These are phyloP conservation scores for Hippocampus abdominalis DNA, from an alignment of 2,113 vertebrate genomes.

Conservation along the genomic window DNA sequence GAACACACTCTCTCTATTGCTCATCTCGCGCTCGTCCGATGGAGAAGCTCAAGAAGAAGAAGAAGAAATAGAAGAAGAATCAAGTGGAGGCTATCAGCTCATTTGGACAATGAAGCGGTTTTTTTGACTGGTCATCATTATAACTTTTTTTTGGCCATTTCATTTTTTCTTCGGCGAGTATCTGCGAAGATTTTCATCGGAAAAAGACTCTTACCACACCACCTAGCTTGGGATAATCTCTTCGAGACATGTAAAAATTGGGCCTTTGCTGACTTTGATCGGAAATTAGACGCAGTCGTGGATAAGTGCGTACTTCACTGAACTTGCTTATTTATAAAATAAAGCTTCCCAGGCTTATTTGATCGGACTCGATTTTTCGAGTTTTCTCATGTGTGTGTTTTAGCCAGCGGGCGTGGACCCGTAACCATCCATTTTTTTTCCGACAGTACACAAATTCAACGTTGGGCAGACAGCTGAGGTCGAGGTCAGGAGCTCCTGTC, in stretches of 20 bases:
- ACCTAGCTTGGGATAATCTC: no score
- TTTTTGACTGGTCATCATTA: slow-evolving; percentile 11
- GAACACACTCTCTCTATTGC: slow-evolving; percentile 28
- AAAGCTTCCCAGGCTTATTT: not conserved
- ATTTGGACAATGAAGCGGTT: slow-evolving; percentile 56
- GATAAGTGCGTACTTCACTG: no score
- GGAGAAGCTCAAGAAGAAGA: slow-evolving; percentile 26
- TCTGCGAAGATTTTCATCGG: not conserved
- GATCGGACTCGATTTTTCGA: not conserved
- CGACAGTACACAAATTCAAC: not conserved
- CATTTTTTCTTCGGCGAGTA: slow-evolving; percentile 24
- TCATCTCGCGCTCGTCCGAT: slow-evolving; percentile 21
- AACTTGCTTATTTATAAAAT: not conserved
- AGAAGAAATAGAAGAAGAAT: slow-evolving; percentile 2
- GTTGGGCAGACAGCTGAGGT: slow-evolving; percentile 43
- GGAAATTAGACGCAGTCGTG: not conserved
- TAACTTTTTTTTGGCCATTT: slow-evolving; percentile 13
- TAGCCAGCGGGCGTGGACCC: not conserved
- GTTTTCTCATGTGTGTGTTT: not conserved
- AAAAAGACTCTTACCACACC: no score
- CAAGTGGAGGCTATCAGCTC: slow-evolving; percentile 40
- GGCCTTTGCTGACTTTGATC: no score
- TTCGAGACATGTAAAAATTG: no score
- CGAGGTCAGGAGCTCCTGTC: slow-evolving; percentile 60
- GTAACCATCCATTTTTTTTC: not conserved